These are phyloP conservation scores for Sarcophaga caerulescens DNA, from an alignment of 2,888 invertebrate genomes.

Conservation along the genomic window DNA sequence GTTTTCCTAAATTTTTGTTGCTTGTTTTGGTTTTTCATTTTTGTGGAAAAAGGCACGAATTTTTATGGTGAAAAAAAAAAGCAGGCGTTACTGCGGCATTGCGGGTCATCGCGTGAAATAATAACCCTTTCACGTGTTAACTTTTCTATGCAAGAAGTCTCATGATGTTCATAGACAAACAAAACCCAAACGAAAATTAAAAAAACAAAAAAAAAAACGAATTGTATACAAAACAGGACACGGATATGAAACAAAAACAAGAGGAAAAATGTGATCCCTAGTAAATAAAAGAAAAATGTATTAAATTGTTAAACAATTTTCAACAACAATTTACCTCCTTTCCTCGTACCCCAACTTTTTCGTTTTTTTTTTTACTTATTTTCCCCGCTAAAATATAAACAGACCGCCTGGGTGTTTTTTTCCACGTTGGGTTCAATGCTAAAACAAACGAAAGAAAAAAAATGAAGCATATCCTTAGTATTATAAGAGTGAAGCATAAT, in stretches of 20 bases:
- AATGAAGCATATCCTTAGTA: not conserved
- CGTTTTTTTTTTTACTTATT: not conserved
- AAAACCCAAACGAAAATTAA: slow-evolving; percentile 15
- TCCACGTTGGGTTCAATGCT: slow-evolving; percentile 16
- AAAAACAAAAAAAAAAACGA: slow-evolving; percentile 20
- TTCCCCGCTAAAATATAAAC: not conserved
- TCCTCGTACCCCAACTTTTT: not conserved
- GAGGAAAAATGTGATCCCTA: slow-evolving; percentile 32
- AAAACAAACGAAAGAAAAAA: slow-evolving; percentile 13
- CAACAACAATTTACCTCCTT: slow-evolving; percentile 24
- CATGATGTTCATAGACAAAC: slow-evolving; percentile 26
- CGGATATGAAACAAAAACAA: slow-evolving; percentile 63
- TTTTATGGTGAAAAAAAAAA: slow-evolving; percentile 64
- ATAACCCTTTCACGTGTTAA: slow-evolving; percentile 73
- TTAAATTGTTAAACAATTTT: slow-evolving; percentile 65
- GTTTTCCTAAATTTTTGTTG: not conserved
- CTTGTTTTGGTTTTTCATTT: not conserved
- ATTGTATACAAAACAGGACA: slow-evolving; percentile 59
- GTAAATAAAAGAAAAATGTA: slow-evolving; percentile 46
- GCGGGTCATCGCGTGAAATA: slow-evolving; percentile 76
- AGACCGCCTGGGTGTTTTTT: slow-evolving; percentile 7
- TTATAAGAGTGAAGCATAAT: slow-evolving; percentile 41
- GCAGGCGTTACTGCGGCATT: slow-evolving; percentile 71
- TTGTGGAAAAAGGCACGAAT: slow-evolving; percentile 51
- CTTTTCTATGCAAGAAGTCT: slow-evolving; percentile 50